Evolutionary conservation across 2,113 vertebrate species (phyloP).

Genomic region (Cyprinodon variegatus): DNA sequence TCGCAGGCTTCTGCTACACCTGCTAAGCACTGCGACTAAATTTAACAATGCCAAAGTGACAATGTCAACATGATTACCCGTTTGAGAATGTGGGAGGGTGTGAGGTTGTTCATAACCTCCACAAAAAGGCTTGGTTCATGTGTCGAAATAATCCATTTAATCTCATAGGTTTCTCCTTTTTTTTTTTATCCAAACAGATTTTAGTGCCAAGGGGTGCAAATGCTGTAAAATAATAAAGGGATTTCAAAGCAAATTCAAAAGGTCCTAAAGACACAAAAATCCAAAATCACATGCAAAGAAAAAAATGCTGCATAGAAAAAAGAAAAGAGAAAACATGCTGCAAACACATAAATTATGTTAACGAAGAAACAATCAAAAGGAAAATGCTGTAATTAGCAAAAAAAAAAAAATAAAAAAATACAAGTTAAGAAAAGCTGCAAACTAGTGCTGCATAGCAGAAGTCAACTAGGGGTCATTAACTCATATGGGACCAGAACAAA

Average conservation of each 20-base stretch:
- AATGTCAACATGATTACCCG: conserved; percentile 43
- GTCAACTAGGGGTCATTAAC: no score
- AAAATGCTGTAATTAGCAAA: no score
- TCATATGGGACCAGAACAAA: no score
- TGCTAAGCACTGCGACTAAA: conserved; percentile 68
- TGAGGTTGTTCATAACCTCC: conserved; percentile 18
- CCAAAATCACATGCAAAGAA: no score
- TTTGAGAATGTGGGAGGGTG: conserved; percentile 42
- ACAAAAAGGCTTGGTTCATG: conserved; percentile 25
- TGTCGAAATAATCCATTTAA: conserved; percentile 16
- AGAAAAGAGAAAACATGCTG: no score
- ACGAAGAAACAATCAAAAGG: no score
- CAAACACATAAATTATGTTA: no score
- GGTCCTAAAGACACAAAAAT: conserved; percentile 12
- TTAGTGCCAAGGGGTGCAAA: conserved; percentile 15
- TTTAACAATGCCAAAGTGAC: conserved; percentile 71
- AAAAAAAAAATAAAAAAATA: no score
- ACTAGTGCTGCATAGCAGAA: no score
- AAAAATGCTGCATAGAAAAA: no score
- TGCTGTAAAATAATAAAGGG: conserved; percentile 17
- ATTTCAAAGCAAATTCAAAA: neutral
- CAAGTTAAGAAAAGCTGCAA: no score
- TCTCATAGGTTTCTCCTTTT: conserved; percentile 7
- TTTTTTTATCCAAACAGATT: neutral
- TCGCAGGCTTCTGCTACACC: conserved; percentile 68